Evolutionary conservation across 2,888 invertebrate genomes (phyloP).

Genomic region (Epistrophella euchroma): DNA sequence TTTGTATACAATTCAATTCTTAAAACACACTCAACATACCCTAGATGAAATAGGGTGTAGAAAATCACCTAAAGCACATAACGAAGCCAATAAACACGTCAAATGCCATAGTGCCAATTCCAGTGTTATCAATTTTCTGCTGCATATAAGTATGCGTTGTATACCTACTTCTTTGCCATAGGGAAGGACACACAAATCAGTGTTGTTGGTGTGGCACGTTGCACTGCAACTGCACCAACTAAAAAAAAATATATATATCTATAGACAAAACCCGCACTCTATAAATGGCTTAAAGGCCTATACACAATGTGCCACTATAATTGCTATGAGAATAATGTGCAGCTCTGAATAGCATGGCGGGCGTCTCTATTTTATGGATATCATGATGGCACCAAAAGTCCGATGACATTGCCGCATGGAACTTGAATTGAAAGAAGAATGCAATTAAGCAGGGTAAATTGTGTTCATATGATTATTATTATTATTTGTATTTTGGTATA

Average conservation of each 20-base stretch:
- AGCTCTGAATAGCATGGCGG: slow-evolving; percentile 42
- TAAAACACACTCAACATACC: slow-evolving; percentile 22
- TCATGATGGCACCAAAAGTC: slow-evolving; percentile 55
- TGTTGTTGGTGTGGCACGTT: neutral
- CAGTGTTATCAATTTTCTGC: slow-evolving; percentile 49
- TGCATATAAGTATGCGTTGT: slow-evolving; percentile 18
- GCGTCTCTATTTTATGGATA: slow-evolving; percentile 51
- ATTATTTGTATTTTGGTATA: neutral
- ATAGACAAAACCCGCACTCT: slow-evolving; percentile 25
- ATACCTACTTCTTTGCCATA: slow-evolving; percentile 3
- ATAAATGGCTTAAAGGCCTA: slow-evolving; percentile 26
- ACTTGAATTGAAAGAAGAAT: slow-evolving; percentile 25
- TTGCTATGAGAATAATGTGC: slow-evolving; percentile 44
- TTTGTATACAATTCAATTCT: neutral
- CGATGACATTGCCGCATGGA: slow-evolving; percentile 53
- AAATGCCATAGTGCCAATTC: slow-evolving; percentile 52
- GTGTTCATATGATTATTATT: slow-evolving; percentile 13
- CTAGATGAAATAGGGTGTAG: slow-evolving; percentile 22
- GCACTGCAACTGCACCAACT: slow-evolving; percentile 1
- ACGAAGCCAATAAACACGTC: slow-evolving; percentile 72
- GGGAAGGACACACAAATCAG: slow-evolving; percentile 55
- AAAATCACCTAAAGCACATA: slow-evolving; percentile 50
- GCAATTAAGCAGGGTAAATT: slow-evolving; percentile 6
- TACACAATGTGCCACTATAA: slow-evolving; percentile 39
- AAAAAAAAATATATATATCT: too few species aligned